Base-by-base conservation (phyloP, 2,797 vertebrate genomes). In the Thamnophis elegans region DNA sequence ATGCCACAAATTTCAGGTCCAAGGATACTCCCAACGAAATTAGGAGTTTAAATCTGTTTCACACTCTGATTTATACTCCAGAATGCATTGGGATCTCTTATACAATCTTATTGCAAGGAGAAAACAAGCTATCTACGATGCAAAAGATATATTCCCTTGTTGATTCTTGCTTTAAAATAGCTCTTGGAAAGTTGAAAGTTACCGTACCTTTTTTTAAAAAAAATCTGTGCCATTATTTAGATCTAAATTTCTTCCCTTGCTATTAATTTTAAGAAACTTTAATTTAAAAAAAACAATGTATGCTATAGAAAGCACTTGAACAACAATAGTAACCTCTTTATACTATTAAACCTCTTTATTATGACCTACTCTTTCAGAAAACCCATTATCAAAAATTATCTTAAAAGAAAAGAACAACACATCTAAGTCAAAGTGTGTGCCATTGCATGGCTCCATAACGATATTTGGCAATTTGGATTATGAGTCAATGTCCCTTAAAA, bases 1-100 rank as follows among this genome's bases (percentile, higher is more conserved):
- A 91, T 86, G 88, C 88, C 94, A 82, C 88, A 91, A 0, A 82
- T 91, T 8, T 1, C 56, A 94, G 91, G 86, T 47, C 94, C 78
- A 54, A 94, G 85, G 87, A 28, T 54, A 91, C 87, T 90, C 95
- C 65, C 47, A 60, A 42, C 47, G 10, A 28, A n/a, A 92, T 91
- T 94, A 96, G 94, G 92, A 93, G 93, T 94, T 96, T 94, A 95
- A 94, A 92, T 88, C 89, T 78, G 36, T 13, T 54, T 25, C 11
- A 59, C 4, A 90, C 95, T 93, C 91, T 91, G 88, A 94, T 94
- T 92, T 59, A 0, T 26, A 55, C 18, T 18, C 59, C 36, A 47
- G 4, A 62, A 62, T 73, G 7, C 26, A 55, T 18, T 26, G 82
- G 28, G 25, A 28, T 68, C n/a, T 26, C 82, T 14, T 12, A 26